phyloP scores from a whole-genome alignment of 30 jellyfish, hydroid and myxozoan genomes.

The Euphysa ruthae region DNA sequence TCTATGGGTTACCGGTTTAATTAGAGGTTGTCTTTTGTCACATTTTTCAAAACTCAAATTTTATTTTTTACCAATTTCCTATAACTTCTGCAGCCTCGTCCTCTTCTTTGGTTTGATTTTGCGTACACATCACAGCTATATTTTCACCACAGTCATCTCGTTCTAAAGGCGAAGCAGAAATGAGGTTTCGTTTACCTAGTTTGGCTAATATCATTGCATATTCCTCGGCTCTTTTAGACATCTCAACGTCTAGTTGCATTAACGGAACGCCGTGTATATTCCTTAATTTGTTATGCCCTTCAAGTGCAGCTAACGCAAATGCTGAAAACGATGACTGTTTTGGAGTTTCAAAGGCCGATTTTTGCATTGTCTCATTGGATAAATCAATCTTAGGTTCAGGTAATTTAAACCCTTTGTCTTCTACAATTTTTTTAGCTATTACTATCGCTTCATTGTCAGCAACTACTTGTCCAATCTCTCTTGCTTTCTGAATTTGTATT shows the following conservation, averaged over 20 bases:
- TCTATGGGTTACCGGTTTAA: too few relatives aligned
- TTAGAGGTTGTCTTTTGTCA: too few relatives aligned
- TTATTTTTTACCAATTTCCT: constrained; percentile 2
- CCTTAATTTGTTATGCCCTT: constrained; percentile 80
- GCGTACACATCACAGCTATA: constrained; percentile 38
- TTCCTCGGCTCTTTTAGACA: constrained; percentile 68
- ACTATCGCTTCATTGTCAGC: constrained; percentile 16
- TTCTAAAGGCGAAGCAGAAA: constrained; percentile 22
- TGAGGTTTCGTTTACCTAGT: constrained; percentile 33
- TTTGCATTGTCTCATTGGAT: too few relatives aligned
- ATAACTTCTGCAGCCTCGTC: constrained; percentile 20
- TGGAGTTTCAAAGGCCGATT: not conserved
- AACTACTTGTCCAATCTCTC: constrained; percentile 3
- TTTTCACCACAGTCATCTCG: constrained; percentile 68
- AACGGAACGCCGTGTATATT: constrained; percentile 65
- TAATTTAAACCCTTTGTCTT: not conserved
- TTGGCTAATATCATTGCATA: constrained; percentile 69
- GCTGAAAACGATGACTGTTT: not conserved
- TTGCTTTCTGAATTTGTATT: constrained; percentile 9
- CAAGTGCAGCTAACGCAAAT: constrained; percentile 42
- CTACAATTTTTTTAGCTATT: not conserved
- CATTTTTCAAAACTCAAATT: too few relatives aligned
- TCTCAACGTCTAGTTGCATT: constrained; percentile 44
- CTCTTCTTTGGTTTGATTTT: not conserved
- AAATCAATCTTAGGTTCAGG: not conserved